Percentiles rank a stretch among this genome's conserved stretches.
These are phyloP conservation scores for Drosophila testacea DNA, from an alignment of 2,888 invertebrate species.

Conservation along the genomic window DNA sequence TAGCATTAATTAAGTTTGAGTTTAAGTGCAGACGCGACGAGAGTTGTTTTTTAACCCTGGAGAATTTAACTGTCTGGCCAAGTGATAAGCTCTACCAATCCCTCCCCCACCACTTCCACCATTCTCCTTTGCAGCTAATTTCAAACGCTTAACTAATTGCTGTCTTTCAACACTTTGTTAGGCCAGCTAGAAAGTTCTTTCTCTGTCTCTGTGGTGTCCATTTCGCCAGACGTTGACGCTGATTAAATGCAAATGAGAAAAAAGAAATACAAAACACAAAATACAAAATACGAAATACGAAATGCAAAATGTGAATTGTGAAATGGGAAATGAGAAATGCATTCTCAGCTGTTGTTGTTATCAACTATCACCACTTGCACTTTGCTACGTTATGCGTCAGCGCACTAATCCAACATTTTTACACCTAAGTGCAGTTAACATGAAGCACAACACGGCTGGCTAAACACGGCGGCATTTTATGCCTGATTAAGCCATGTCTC, in stretches of 20 bases:
- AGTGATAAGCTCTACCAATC: conserved; percentile 65
- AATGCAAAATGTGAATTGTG: conserved; percentile 6
- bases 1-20: conserved; percentile 78
- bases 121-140: background rate
- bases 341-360: conserved; percentile 47
- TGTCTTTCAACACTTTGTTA: conserved; percentile 72
- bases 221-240: conserved; percentile 54
- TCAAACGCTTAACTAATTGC: conserved; percentile 58
- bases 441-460: conserved; percentile 17
- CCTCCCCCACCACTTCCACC: background rate
- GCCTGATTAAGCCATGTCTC: conserved; percentile 62
- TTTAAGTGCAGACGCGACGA: conserved; percentile 56
- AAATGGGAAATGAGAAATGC: background rate
- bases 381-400: conserved; percentile 73
- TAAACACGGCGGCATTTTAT: conserved; percentile 56
- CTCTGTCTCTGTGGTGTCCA: conserved; percentile 50
- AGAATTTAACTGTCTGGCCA: conserved; percentile 72
- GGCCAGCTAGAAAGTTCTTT: conserved; percentile 28
- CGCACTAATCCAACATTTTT: conserved; percentile 80
- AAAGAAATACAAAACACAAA: conserved; percentile 7
- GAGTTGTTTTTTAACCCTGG: conserved; percentile 21
- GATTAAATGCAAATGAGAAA: conserved; percentile 59
- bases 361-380: conserved; percentile 60
- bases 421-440: conserved; percentile 69
- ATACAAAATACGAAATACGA: conserved; percentile 6